Evolutionary conservation across 2,888 invertebrate genomes (phyloP), one percentile per base, ranked within the genome.

Genomic region (Cartodere bifasciata): DNA sequence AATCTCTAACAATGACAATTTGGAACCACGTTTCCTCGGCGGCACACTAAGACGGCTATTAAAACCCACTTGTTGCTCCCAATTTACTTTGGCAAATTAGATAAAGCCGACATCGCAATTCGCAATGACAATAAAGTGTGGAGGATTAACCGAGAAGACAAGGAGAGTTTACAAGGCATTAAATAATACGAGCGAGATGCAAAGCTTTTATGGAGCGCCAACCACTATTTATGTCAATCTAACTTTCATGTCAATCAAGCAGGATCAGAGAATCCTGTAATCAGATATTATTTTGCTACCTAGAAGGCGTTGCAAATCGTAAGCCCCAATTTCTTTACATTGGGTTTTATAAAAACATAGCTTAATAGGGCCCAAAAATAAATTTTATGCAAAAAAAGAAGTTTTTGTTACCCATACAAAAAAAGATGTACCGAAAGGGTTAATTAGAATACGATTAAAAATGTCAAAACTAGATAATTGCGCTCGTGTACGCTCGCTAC

Each of bases 11-110:
- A 37, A 35, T 39, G 37, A 37, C 41, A 41, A 41, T 41, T 41
- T 39, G 33, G 36, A 35, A 31, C 32, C 36, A 28, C 35, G 30
- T n/a, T n/a, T n/a, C 22, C 36, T 13, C 16, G 26, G 21, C 25
- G 24, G 29, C 33, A 38, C 39, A 42, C 38, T 43, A 45, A 45
- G 46, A 45, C 41, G 41, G 45, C 48, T 45, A 49, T 51, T 51
- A 52, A 48, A 44, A 47, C 46, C 49, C 54, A 54, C 52, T 54
- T 53, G 54, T 54, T 54, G 54, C 54, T 52, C 45, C 43, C 49
- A 52, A 54, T 54, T 54, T 54, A 48, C 44, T 46, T n/a, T 45
- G 44, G 49, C 49, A 52, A 51, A 54, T 54, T 52, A 54, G 49
- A 52, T 50, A 47, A 52, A 50, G 51, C 44, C 47, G 46, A 49